Conservation (phyloP, 2,113 vertebrate species). For the Passer domesticus region DNA sequence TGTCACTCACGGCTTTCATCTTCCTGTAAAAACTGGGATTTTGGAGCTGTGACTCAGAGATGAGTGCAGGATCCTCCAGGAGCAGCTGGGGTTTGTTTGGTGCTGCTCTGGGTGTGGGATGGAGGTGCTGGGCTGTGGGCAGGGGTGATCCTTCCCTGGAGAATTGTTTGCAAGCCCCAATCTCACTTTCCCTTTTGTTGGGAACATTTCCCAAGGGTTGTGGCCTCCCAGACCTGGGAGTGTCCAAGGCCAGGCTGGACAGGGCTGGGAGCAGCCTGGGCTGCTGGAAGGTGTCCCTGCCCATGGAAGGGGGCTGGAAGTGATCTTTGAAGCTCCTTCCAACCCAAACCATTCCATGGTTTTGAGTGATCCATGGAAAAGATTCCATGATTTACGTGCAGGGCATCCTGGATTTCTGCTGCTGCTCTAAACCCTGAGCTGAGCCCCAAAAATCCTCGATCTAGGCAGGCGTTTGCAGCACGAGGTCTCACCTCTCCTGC, state of each 20-base stretch:
- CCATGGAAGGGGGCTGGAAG: background rate
- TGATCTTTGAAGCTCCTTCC: background rate
- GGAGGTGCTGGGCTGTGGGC: background rate
- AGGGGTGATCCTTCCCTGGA: background rate
- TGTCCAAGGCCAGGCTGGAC: background rate
- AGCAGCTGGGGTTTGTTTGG: background rate
- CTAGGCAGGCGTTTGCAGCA: background rate
- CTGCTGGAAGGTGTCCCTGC: background rate
- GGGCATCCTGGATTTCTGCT: background rate
- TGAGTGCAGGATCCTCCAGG: background rate
- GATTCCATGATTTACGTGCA: background rate
- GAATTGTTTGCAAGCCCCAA: background rate
- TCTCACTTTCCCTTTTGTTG: background rate
- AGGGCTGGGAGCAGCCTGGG: background rate
- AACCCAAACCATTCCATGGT: background rate
- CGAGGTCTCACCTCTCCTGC: background rate
- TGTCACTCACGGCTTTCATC: constrained; percentile 33
- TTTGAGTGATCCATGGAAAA: no score
- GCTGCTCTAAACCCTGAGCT: background rate
- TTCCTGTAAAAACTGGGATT: background rate
- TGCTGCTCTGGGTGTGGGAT: background rate
- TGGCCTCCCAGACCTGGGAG: background rate
- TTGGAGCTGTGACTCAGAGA: background rate
- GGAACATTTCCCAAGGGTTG: background rate
- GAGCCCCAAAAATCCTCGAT: background rate